Evolutionary conservation across 2,888 invertebrate species (phyloP).

Genomic region (Drosophila imparisetae): DNA sequence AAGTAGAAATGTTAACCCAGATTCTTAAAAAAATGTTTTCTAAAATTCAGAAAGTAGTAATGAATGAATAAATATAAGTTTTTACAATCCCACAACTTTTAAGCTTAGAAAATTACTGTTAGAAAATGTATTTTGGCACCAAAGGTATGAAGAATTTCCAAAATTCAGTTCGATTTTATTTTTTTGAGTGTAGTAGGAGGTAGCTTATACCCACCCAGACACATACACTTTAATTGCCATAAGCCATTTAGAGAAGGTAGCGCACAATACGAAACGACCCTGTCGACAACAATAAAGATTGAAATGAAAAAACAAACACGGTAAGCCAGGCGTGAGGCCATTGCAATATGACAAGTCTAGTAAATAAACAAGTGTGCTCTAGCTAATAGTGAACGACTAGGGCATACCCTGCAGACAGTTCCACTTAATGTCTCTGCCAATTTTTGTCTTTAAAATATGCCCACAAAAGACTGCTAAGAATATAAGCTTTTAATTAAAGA

Average conservation of each 20-base stretch:
- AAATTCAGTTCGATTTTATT: not conserved
- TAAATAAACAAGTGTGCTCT: conserved; percentile 54
- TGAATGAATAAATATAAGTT: not conserved
- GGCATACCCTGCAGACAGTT: not conserved
- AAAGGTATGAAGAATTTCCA: not conserved
- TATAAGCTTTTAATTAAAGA: not conserved
- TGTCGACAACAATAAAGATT: conserved; percentile 38
- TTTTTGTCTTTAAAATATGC: not conserved
- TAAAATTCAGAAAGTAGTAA: not conserved
- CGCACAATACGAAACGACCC: conserved; percentile 57
- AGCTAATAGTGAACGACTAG: not conserved
- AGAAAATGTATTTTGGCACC: fast-evolving
- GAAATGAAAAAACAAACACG: conserved; percentile 43
- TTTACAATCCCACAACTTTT: fast-evolving
- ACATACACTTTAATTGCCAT: conserved; percentile 82
- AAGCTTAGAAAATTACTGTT: not conserved
- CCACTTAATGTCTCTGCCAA: not conserved
- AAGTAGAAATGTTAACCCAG: not conserved
- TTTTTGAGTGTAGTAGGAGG: not conserved
- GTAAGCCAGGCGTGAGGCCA: conserved; percentile 44
- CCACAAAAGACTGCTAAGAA: not conserved
- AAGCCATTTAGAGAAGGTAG: conserved; percentile 83
- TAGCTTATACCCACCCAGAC: conserved; percentile 19
- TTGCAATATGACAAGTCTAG: conserved; percentile 72
- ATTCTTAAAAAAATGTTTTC: no score